A percentile compares a stretch with the other conserved stretches of the same genome.
Conservation (phyloP, 92 coral and sea anemone genomes). For the Isaurus tuberculatus region DNA sequence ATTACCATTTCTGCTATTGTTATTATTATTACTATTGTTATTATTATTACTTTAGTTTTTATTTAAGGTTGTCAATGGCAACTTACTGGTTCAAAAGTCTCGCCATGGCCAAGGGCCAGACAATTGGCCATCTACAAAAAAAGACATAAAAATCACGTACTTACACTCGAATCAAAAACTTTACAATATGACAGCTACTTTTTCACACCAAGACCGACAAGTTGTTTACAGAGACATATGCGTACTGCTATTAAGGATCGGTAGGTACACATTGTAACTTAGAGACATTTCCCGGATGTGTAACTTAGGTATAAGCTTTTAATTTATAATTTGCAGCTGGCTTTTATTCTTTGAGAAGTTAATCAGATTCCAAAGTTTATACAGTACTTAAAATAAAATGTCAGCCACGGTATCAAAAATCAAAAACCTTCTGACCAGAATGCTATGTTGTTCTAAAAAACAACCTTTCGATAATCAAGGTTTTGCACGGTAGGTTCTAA, state of each 20-base stretch:
- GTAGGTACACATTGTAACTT: background rate
- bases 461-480: background rate
- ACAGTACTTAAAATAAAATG: background rate
- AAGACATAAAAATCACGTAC: background rate
- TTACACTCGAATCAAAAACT: too few relatives aligned
- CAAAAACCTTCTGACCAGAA: background rate
- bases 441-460: background rate
- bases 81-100: background rate
- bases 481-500: background rate
- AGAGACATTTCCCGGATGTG: too few relatives aligned
- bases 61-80: too few relatives aligned
- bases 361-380: background rate
- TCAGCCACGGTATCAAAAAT: background rate
- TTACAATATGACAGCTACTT: background rate
- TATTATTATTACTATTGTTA: too few relatives aligned
- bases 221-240: background rate
- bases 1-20: too few relatives aligned
- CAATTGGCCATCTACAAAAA: background rate
- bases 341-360: background rate
- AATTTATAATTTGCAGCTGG: background rate
- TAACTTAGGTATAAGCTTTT: background rate
- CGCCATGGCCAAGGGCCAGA: background rate
- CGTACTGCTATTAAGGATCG: background rate
- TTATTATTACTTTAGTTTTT: too few relatives aligned
- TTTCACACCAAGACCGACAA: background rate